phyloP scores from a whole-genome alignment of 2,888 invertebrate species.

The Tromatobia lineatoria region DNA sequence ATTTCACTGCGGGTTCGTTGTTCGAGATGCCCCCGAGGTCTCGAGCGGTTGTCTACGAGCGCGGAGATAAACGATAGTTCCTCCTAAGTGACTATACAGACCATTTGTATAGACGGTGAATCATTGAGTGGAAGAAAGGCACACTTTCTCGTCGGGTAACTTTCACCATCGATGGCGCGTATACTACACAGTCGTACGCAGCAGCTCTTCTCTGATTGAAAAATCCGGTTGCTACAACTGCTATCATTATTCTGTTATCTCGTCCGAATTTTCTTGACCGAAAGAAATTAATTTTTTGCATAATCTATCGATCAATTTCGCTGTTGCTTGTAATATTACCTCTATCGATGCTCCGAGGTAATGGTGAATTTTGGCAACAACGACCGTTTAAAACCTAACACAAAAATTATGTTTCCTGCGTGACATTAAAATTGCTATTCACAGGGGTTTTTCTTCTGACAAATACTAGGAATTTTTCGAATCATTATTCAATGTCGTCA shows the following conservation, averaged over 20 bases:
- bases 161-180: slow-evolving; percentile 84
- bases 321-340: background rate
- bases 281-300: slow-evolving; percentile 1
- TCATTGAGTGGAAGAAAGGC: slow-evolving; percentile 83
- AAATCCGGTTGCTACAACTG: slow-evolving; percentile 74
- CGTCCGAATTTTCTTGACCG: background rate
- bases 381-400: slow-evolving; percentile 54
- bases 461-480: slow-evolving; percentile 27
- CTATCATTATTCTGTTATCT: slow-evolving; percentile 34
- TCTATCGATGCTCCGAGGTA: background rate
- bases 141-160: slow-evolving; percentile 84
- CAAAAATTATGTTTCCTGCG: slow-evolving; percentile 53
- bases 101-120: slow-evolving; percentile 80
- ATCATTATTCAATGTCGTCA: slow-evolving; percentile 9
- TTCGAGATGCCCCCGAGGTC: slow-evolving; percentile 13
- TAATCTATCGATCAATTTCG: slow-evolving; percentile 4
- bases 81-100: slow-evolving; percentile 53
- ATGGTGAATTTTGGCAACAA: background rate
- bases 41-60: slow-evolving; percentile 11
- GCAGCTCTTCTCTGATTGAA: slow-evolving; percentile 75
- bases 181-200: slow-evolving; percentile 47
- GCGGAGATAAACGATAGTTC: slow-evolving; percentile 55
- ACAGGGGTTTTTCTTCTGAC: slow-evolving; percentile 37
- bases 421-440: slow-evolving; percentile 47
- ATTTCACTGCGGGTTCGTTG: slow-evolving; percentile 36